Base-by-base conservation (phyloP, 2,113 vertebrate genomes). In the Tylochromis polylepis region DNA sequence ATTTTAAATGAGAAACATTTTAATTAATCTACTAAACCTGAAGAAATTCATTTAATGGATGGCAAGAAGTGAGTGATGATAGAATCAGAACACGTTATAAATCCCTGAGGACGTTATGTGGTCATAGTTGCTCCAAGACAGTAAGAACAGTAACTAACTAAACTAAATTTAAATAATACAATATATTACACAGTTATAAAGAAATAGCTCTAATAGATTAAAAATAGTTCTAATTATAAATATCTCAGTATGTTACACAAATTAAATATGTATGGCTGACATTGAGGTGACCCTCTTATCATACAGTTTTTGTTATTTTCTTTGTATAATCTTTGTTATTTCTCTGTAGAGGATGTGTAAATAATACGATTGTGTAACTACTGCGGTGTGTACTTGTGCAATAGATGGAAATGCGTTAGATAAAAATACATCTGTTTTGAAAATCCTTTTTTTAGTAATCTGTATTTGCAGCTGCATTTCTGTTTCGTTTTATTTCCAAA, bases 261-360 rank as follows among this genome's bases (percentile, higher is more conserved):
- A 62, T 62, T 34, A 62, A 62, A 36, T 62, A 62, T 62, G 20
- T 34, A 62, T 62, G 59, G 16, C 34, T 62, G 18, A 36, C 1
- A 12, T 34, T n/a, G 18, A 0, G n/a, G 31, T 65, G 2, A 18
- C 0, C 31, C 1, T 65, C 31, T 65, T 36, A n/a, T 65, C n/a
- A 65, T n/a, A 65, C 3, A 36, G 11, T 65, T 3, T 65, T 36
- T 62, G 29, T 62, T 36, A 8, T 65, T 65, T 65, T 36, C 18
- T 65, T 11, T 65, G 60, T 36, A 65, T n/a, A n/a, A n/a, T n/a
- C n/a, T n/a, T n/a, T n/a, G n/a, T n/a, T n/a, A n/a, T n/a, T n/a
- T n/a, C 18, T 65, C 18, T 65, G 60, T 36, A 65, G 31, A 36
- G 6, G 31, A 36, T 36, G 60, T 65, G 36, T 65, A 3, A 65